These are phyloP conservation scores for Scartelaos histophorus DNA, from an alignment of 2,113 vertebrate species.

Conservation along the genomic window DNA sequence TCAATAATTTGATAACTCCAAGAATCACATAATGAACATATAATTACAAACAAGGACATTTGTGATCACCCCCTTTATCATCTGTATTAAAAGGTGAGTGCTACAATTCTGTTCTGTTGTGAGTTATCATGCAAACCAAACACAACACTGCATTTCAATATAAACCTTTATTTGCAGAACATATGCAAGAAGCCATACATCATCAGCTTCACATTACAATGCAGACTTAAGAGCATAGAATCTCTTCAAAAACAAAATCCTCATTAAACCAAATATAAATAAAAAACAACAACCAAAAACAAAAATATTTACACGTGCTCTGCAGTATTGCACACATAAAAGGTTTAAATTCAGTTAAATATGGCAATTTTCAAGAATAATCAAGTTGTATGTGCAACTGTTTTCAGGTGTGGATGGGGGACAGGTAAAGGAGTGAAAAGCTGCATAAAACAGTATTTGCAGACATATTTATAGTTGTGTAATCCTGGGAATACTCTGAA, in stretches of 20 bases:
- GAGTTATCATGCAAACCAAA: background rate
- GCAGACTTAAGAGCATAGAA: conserved; percentile 44
- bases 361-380: no score
- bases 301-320: conserved; percentile 30
- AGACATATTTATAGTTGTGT: background rate
- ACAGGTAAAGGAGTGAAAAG: background rate
- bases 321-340: conserved; percentile 42
- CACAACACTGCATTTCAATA: conserved; percentile 51
- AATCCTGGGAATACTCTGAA: background rate
- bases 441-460: background rate
- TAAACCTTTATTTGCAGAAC: conserved; percentile 71
- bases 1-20: no score
- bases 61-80: no score
- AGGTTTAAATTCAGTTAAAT: conserved; percentile 17
- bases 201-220: conserved; percentile 55
- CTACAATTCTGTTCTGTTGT: no score
- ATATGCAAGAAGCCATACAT: conserved; percentile 66
- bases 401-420: background rate
- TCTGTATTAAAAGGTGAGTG: no score
- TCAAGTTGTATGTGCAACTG: background rate
- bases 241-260: conserved; percentile 35
- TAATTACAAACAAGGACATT: no score
- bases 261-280: conserved; percentile 27
- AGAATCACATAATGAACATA: no score
- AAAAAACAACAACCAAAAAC: conserved; percentile 26